These are phyloP conservation scores for Salarias fasciatus DNA, from an alignment of 2,797 vertebrate genomes.

Conservation along the genomic window DNA sequence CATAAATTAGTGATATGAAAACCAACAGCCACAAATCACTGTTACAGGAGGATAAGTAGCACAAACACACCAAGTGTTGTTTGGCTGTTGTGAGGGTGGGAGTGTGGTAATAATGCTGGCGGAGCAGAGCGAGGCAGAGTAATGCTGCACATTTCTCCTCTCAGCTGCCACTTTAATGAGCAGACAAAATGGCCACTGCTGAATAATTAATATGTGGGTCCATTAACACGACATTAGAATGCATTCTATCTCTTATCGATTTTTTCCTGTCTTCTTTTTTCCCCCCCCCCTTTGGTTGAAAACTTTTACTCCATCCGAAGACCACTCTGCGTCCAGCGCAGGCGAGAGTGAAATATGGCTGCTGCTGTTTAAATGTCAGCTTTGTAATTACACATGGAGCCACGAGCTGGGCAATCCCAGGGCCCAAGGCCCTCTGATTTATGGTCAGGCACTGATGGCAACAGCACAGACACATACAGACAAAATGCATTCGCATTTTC, in stretches of 20 bases:
- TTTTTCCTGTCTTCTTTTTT: constrained; percentile 31
- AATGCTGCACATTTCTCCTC: constrained; percentile 80
- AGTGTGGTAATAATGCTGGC: constrained; percentile 68
- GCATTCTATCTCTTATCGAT: constrained; percentile 85
- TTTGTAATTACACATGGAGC: constrained; percentile 82
- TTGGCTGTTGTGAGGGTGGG: constrained; percentile 26
- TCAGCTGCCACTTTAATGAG: constrained; percentile 85
- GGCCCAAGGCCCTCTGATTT: constrained; percentile 76
- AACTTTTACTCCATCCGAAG: constrained; percentile 77
- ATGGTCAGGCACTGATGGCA: constrained; percentile 68
- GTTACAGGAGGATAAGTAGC: constrained; percentile 20
- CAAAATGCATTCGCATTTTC: constrained; percentile 50
- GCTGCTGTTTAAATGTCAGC: constrained; percentile 85
- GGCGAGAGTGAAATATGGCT: constrained; percentile 77
- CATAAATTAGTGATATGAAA: constrained; percentile 17
- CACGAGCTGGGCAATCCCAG: constrained; percentile 67
- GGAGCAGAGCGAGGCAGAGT: constrained; percentile 67
- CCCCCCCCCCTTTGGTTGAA: constrained; percentile 63
- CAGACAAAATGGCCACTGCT: constrained; percentile 85
- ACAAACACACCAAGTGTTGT: constrained; percentile 30
- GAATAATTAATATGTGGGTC: constrained; percentile 88
- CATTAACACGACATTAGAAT: constrained; percentile 89
- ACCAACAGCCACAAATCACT: constrained; percentile 27
- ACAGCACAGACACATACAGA: constrained; percentile 59
- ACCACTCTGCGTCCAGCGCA: constrained; percentile 65